Evolutionary conservation across 2,888 invertebrate genomes (phyloP).

Genomic region (Habroteleia sp.): DNA sequence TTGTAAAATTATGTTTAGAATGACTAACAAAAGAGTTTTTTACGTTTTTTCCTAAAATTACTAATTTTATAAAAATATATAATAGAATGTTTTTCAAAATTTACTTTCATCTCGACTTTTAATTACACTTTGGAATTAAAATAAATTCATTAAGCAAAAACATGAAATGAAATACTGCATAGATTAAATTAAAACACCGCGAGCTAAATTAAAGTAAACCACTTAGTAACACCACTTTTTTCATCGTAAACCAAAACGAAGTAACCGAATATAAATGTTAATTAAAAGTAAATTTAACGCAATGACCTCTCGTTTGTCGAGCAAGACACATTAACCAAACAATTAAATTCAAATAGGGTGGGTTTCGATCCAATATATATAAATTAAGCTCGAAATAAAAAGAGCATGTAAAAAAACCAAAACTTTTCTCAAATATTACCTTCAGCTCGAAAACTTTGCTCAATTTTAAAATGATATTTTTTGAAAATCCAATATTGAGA

Average conservation of each 20-base stretch:
- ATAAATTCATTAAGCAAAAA: background rate
- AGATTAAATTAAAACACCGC: constrained; percentile 2
- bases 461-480: too few species aligned
- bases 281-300: constrained; percentile 31
- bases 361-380: background rate
- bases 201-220: constrained; percentile 15
- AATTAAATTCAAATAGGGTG: background rate
- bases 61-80: too few species aligned
- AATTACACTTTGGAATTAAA: background rate
- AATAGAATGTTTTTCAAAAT: too few species aligned
- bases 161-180: background rate
- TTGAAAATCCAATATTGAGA: background rate
- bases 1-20: too few species aligned
- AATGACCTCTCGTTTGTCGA: constrained; percentile 8
- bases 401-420: too few species aligned
- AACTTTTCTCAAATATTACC: too few species aligned
- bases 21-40: too few species aligned
- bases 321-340: constrained; percentile 8
- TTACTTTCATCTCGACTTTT: too few species aligned
- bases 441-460: too few species aligned
- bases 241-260: constrained; percentile 27
- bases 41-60: too few species aligned
- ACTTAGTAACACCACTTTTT: constrained; percentile 18
- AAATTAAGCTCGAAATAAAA: too few species aligned
- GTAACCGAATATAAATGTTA: constrained; percentile 22